These are phyloP conservation scores for Lymantria dispar DNA, from an alignment of 2,888 invertebrate species.

Conservation along the genomic window DNA sequence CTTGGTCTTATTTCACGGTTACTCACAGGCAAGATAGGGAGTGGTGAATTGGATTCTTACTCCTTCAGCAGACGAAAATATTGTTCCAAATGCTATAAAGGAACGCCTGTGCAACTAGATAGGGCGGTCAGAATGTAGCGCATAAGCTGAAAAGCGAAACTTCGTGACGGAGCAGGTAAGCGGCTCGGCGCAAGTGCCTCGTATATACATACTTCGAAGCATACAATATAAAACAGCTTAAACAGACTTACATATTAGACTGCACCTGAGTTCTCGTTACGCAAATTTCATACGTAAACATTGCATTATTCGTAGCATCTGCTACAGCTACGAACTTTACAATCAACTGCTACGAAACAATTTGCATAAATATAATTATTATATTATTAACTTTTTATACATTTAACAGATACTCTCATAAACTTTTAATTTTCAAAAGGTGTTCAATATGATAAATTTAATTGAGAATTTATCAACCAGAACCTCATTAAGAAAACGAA, in stretches of 20 bases:
- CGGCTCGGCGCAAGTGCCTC: constrained; percentile 47
- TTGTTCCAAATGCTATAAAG: constrained; percentile 33
- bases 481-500: too few species aligned
- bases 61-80: too few species aligned
- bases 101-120: constrained; percentile 65
- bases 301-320: constrained; percentile 2
- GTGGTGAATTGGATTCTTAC: too few species aligned
- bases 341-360: constrained; percentile 5
- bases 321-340: constrained; percentile 8
- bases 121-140: constrained; percentile 41
- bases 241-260: constrained; percentile 10
- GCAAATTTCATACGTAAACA: not conserved
- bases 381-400: too few species aligned
- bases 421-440: too few species aligned
- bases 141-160: constrained; percentile 45
- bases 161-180: constrained; percentile 51
- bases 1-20: too few species aligned
- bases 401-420: too few species aligned
- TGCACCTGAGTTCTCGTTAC: constrained; percentile 15
- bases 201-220: constrained; percentile 15
- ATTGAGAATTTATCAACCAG: too few species aligned
- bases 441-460: too few species aligned
- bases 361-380: too few species aligned
- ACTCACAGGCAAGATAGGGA: too few species aligned
- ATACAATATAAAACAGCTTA: constrained; percentile 25